phyloP scores from a whole-genome alignment of 2,113 vertebrate species.

The Lepus europaeus region DNA sequence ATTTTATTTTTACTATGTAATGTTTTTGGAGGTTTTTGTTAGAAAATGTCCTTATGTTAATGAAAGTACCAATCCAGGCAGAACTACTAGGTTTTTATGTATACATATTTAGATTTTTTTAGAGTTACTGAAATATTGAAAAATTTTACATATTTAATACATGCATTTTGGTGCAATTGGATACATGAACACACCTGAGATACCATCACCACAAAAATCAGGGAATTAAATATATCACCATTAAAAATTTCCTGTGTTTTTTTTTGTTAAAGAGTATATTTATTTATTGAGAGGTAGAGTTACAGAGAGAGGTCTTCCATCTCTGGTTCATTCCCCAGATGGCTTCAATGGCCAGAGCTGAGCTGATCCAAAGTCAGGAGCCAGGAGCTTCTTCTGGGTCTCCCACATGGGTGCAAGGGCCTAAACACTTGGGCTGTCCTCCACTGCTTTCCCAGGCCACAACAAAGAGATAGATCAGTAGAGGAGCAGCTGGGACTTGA shows the following conservation, averaged over 20 bases:
- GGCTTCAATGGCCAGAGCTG: no score
- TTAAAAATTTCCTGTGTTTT: background rate
- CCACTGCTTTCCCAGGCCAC: no score
- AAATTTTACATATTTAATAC: background rate
- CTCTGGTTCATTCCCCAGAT: no score
- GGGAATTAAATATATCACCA: background rate
- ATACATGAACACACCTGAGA: background rate
- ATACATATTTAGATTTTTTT: conserved; percentile 21
- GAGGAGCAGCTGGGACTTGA: no score
- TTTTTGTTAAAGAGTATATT: no score
- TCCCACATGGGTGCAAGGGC: no score
- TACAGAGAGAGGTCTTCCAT: no score
- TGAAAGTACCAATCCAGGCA: background rate
- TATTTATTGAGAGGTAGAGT: no score
- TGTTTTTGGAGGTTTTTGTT: conserved; percentile 23
- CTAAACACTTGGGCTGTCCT: no score
- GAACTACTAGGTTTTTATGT: background rate
- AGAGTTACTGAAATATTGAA: background rate
- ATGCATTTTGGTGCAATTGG: background rate
- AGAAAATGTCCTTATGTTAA: background rate
- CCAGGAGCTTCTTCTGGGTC: no score
- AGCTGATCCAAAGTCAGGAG: no score
- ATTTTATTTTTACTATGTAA: background rate
- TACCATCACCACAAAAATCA: background rate
- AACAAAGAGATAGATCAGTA: no score